Percentiles rank a stretch among this genome's conserved stretches.
These are phyloP conservation scores for Donacobius atricapilla DNA, from an alignment of 2,113 vertebrate species.

Conservation along the genomic window DNA sequence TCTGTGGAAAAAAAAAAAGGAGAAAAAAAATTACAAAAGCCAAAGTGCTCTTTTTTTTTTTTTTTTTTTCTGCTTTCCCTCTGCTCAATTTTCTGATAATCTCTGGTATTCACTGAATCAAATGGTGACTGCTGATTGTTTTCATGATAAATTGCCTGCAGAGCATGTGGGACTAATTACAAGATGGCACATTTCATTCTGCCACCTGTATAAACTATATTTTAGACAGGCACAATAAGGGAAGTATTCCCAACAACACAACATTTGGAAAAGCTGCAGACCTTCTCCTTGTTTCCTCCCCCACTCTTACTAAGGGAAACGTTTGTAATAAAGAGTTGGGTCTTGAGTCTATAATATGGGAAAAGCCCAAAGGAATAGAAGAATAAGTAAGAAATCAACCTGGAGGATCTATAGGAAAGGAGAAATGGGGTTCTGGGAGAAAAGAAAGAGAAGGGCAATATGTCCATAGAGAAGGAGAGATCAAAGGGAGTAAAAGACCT, in stretches of 20 bases:
- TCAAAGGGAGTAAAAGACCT: slow-evolving; percentile 49
- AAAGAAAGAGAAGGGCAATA: slow-evolving; percentile 36
- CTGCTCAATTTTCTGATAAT: slow-evolving; percentile 20
- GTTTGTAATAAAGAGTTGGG: neutral
- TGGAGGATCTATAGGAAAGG: slow-evolving; percentile 24
- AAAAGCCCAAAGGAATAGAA: slow-evolving; percentile 43
- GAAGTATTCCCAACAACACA: slow-evolving; percentile 27
- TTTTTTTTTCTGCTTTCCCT: neutral
- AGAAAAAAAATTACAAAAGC: neutral
- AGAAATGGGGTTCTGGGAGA: slow-evolving; percentile 33
- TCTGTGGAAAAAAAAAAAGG: neutral
- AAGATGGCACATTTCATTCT: slow-evolving; percentile 71
- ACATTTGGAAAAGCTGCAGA: slow-evolving; percentile 25
- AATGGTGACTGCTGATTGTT: slow-evolving; percentile 70
- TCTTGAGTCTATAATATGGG: slow-evolving; percentile 1
- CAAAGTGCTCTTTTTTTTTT: neutral
- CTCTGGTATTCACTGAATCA: slow-evolving; percentile 50
- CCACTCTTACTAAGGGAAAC: neutral
- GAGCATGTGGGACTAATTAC: slow-evolving; percentile 75
- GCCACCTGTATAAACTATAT: slow-evolving; percentile 69
- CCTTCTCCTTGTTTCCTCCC: neutral
- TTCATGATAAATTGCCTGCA: slow-evolving; percentile 74
- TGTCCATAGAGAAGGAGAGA: slow-evolving; percentile 48
- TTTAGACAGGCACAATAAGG: slow-evolving; percentile 62
- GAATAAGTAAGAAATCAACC: slow-evolving; percentile 21